phyloP scores from a whole-genome alignment of 2,888 invertebrate genomes.

The Candidula unifasciata region DNA sequence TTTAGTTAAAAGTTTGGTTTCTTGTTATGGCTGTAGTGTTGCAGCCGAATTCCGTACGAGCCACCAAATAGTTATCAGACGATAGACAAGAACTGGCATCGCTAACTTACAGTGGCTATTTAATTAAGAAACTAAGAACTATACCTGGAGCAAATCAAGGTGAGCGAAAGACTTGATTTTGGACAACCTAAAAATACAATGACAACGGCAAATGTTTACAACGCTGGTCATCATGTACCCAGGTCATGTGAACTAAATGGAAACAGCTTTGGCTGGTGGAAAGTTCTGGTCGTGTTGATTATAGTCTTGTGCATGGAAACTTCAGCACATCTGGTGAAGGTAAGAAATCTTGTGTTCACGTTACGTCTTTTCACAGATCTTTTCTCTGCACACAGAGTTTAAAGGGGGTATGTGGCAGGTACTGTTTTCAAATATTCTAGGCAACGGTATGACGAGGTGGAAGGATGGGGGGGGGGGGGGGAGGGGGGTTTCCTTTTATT shows the following conservation, averaged over 20 bases:
- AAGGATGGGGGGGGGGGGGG: background rate
- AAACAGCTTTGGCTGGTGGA: constrained; percentile 27
- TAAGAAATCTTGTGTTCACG: background rate
- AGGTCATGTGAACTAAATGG: background rate
- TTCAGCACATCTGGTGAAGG: constrained; percentile 37
- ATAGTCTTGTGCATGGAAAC: background rate
- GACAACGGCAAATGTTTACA: background rate
- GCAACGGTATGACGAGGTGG: background rate
- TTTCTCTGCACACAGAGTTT: background rate
- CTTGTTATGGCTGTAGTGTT: no score
- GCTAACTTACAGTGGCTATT: no score
- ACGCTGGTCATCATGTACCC: background rate
- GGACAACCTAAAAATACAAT: background rate
- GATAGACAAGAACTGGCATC: no score
- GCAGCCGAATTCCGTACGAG: no score
- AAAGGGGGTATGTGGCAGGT: background rate
- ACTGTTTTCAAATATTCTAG: background rate
- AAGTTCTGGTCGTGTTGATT: background rate
- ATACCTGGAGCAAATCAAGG: background rate
- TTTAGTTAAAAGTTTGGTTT: no score
- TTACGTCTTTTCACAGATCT: background rate
- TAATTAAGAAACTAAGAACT: background rate
- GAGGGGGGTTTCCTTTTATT: no score
- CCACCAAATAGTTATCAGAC: no score
- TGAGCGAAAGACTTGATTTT: background rate